Base-by-base conservation (phyloP, 2,888 invertebrate species). In the Druceiella hillmani region DNA sequence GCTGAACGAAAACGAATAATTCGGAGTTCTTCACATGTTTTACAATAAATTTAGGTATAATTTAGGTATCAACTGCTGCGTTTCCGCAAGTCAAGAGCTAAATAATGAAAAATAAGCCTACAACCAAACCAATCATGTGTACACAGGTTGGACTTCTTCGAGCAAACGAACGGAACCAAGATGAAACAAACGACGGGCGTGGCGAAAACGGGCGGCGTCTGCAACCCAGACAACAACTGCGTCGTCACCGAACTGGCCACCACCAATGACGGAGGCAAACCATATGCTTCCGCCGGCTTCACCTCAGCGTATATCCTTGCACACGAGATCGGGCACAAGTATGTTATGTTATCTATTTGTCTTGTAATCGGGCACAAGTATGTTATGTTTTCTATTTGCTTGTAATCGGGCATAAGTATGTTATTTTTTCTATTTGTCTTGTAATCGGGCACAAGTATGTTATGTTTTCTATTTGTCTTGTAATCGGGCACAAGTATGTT, bases 271-370 rank as follows among this genome's bases (percentile, higher is more conserved):
- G 76, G 81, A 51, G 85, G 86, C 30, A 79, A 83, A 45, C 86
- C 87, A 2, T 87, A 85, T 62, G 87, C 87, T 3, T 87, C 87
- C 22, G 83, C 87, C 14, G 87, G 87, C n/a, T 86, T 87, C 58
- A 84, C 84, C 11, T 85, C 87, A 33, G 82, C 87, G 52, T 87
- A 84, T 61, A 83, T 87, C 55, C 75, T 86, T 44, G 87, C 87
- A 1, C 87, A 87, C 58, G 88, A 87, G 70, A 86, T 88, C 43
- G 87, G 87, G 44, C 87, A 85, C 62, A 87, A 86, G 86, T 87
- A 74, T 66, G 74, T 71, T 51, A 52, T 41, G n/a, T n/a, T n/a
- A n/a, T n/a, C n/a, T n/a, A n/a, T n/a, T n/a, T n/a, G n/a, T n/a
- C n/a, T n/a, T n/a, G n/a, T n/a, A n/a, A n/a, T n/a, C n/a, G n/a